Percentiles rank a stretch among this genome's conserved stretches.
These are phyloP conservation scores for Lytechinus pictus DNA, from an alignment of 35 echinoderm and acorn worm genomes.

Conservation along the genomic window DNA sequence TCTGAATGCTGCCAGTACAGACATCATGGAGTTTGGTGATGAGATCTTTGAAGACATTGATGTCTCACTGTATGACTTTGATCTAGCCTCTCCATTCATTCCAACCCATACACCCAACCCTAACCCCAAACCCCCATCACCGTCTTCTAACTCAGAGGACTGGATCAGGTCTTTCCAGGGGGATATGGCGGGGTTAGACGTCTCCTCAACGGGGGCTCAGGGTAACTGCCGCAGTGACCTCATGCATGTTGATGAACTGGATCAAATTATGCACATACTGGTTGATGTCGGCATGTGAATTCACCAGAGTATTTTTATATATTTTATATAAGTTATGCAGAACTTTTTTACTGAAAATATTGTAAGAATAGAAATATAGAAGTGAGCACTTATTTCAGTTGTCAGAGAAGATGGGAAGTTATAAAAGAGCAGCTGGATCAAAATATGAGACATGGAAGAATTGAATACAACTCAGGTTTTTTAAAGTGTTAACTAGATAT, in stretches of 20 bases:
- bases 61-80: conserved; percentile 84
- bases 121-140: conserved; percentile 51
- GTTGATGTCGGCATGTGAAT: conserved; percentile 91
- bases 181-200: conserved; percentile 52
- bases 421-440: conserved; percentile 38
- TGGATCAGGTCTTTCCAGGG: conserved; percentile 63
- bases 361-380: conserved; percentile 46
- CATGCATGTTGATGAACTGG: conserved; percentile 66
- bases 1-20: conserved; percentile 54
- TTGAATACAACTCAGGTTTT: conserved; percentile 43
- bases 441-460: not conserved
- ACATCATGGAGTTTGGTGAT: conserved; percentile 65
- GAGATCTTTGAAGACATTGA: conserved; percentile 81
- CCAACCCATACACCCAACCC: conserved; percentile 59
- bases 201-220: conserved; percentile 53
- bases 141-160: conserved; percentile 60
- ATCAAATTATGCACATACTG: conserved; percentile 91
- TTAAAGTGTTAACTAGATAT: not conserved
- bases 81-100: conserved; percentile 61
- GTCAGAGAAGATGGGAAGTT: not conserved
- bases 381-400: conserved; percentile 39
- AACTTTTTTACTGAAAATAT: conserved; percentile 50
- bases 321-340: conserved; percentile 58
- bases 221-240: conserved; percentile 78
- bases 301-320: conserved; percentile 57